Evolutionary conservation across 2,113 vertebrate species (phyloP).

Genomic region (Pygoscelis antarcticus): DNA sequence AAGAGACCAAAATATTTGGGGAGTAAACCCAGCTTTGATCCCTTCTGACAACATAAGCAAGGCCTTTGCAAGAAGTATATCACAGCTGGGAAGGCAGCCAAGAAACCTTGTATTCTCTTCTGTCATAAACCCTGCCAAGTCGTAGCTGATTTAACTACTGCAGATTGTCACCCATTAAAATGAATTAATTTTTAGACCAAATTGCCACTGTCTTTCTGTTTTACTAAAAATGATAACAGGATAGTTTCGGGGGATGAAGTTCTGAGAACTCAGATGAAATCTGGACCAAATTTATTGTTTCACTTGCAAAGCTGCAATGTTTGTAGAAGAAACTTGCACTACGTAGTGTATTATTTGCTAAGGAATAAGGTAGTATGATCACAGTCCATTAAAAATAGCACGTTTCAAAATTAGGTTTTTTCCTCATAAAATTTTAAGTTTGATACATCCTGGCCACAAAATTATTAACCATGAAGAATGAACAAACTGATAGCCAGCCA

Average conservation of each 20-base stretch:
- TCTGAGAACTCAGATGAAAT: neutral
- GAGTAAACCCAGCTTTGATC: slow-evolving; percentile 45
- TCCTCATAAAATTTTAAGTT: neutral
- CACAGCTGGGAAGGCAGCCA: slow-evolving; percentile 39
- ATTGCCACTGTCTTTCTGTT: neutral
- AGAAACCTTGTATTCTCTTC: neutral
- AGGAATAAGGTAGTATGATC: neutral
- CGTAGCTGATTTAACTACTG: neutral
- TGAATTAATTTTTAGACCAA: neutral
- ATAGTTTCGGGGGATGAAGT: neutral
- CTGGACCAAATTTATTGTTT: neutral
- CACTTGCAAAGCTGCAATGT: neutral
- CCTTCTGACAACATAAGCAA: slow-evolving; percentile 31
- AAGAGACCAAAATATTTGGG: slow-evolving; percentile 36
- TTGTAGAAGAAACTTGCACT: neutral
- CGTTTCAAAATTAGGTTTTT: neutral
- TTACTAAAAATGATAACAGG: neutral
- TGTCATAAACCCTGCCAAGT: neutral
- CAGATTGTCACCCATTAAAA: slow-evolving; percentile 1
- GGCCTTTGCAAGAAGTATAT: slow-evolving; percentile 20
- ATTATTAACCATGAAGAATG: neutral
- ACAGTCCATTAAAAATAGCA: neutral
- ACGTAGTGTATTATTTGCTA: neutral
- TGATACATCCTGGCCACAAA: neutral
- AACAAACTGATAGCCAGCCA: neutral